Evolutionary conservation across 1,140 invertebrate species (phyloP).

Genomic region (Dendroctonus valens): DNA sequence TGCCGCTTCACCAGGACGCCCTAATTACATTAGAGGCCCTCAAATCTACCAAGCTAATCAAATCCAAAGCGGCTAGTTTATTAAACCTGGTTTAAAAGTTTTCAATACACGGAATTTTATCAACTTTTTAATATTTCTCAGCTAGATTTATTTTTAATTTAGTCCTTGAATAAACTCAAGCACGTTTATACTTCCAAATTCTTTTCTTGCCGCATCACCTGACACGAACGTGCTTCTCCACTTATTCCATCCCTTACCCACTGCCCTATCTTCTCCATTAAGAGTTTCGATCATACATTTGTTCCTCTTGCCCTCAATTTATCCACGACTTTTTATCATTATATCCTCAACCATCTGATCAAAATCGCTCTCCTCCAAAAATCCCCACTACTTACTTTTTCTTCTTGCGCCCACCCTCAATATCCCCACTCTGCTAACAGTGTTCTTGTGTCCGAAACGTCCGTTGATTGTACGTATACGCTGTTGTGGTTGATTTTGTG

Average conservation of each 20-base stretch:
- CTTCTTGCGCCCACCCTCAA: too few relatives aligned
- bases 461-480: conserved; percentile 12
- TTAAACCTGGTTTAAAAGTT: too few relatives aligned
- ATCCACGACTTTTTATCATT: conserved; percentile 23
- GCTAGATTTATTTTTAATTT: too few relatives aligned
- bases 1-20: too few relatives aligned
- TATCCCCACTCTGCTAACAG: too few relatives aligned
- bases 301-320: conserved; percentile 18
- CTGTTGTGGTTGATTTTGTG: conserved; percentile 5
- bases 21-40: too few relatives aligned
- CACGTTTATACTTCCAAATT: background rate
- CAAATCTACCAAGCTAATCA: too few relatives aligned
- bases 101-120: too few relatives aligned
- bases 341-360: conserved; percentile 28
- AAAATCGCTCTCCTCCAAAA: conserved; percentile 3
- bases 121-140: too few relatives aligned
- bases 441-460: background rate
- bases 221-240: background rate
- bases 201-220: background rate
- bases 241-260: conserved; percentile 9
- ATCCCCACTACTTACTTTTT: conserved; percentile 9
- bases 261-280: conserved; percentile 8
- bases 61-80: too few relatives aligned
- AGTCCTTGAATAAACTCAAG: background rate
- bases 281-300: conserved; percentile 7